These are phyloP conservation scores for Chaunax sp. DNA, from an alignment of 2,797 vertebrate genomes.

Conservation along the genomic window DNA sequence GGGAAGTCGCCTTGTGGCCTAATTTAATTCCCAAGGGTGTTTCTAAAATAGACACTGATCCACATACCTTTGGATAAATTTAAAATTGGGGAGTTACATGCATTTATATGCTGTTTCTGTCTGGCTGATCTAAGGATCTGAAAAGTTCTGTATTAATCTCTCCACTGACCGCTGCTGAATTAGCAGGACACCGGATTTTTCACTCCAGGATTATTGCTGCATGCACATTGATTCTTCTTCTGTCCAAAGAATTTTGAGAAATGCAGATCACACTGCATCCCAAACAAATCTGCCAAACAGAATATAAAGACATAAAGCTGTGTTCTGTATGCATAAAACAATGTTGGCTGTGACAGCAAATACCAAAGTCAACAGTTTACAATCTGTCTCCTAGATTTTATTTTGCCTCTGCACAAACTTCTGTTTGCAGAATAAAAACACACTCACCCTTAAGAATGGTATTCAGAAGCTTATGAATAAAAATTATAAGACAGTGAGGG, in stretches of 20 bases:
- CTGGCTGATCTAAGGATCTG: conserved; percentile 6
- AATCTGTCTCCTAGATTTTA: conserved; percentile 9
- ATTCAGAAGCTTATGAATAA: conserved; percentile 1
- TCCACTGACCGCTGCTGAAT: conserved; percentile 8
- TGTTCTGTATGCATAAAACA: conserved; percentile 15
- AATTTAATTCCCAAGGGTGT: conserved; percentile 71
- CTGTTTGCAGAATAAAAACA: neutral
- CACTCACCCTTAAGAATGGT: neutral
- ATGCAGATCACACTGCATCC: neutral
- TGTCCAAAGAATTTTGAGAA: neutral
- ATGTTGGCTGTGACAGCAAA: conserved; percentile 23
- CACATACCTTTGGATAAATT: conserved; percentile 72
- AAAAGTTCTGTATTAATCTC: conserved; percentile 4
- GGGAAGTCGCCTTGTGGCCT: conserved; percentile 71
- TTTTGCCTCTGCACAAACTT: neutral
- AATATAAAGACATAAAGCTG: neutral
- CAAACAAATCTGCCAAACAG: conserved; percentile 21
- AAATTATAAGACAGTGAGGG: conserved; percentile 6
- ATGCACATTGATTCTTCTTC: conserved; percentile 3
- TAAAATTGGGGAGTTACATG: conserved; percentile 47
- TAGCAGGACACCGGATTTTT: neutral
- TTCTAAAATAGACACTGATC: conserved; percentile 78
- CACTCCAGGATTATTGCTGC: conserved; percentile 12
- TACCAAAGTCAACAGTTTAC: conserved; percentile 12
- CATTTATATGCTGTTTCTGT: conserved; percentile 21